Percentiles rank a stretch among this genome's conserved stretches.
Evolutionary conservation across 2,113 vertebrate genomes (phyloP).

Genomic region (Craseonycteris thonglongyai): DNA sequence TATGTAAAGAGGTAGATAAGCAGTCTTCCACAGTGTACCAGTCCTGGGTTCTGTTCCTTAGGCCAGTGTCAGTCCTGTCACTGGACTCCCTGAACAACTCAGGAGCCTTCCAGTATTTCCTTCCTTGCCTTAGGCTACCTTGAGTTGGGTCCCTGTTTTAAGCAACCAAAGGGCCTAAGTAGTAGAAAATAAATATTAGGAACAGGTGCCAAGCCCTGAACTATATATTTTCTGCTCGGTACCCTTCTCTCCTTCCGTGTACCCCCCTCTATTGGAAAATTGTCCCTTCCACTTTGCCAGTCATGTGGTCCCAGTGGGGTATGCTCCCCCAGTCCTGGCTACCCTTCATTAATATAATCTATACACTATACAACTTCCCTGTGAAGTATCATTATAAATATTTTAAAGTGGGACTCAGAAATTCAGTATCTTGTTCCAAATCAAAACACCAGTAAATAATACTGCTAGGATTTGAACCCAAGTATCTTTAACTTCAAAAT

Average conservation of each 20-base stretch:
- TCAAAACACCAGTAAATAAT: neutral
- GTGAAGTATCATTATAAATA: neutral
- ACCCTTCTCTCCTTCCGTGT: neutral
- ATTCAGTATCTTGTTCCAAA: neutral
- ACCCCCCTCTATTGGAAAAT: neutral
- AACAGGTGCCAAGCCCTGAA: neutral
- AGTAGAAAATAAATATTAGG: neutral
- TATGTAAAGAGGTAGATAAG: neutral
- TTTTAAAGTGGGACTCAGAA: neutral
- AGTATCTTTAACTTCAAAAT: neutral
- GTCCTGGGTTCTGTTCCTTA: neutral
- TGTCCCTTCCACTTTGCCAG: neutral
- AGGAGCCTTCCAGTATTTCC: fast-evolving
- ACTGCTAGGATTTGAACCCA: neutral
- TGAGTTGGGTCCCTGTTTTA: neutral
- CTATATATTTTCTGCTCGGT: neutral
- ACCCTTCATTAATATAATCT: neutral
- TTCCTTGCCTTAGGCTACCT: neutral
- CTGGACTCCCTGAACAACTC: neutral
- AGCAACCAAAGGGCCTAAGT: neutral
- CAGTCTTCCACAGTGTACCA: neutral
- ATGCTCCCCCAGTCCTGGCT: neutral
- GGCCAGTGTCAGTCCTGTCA: too few relatives aligned
- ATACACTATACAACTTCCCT: neutral
- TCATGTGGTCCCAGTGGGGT: fast-evolving